phyloP scores from a whole-genome alignment of 2,888 invertebrate genomes.

The Drosophila subsilvestris region DNA sequence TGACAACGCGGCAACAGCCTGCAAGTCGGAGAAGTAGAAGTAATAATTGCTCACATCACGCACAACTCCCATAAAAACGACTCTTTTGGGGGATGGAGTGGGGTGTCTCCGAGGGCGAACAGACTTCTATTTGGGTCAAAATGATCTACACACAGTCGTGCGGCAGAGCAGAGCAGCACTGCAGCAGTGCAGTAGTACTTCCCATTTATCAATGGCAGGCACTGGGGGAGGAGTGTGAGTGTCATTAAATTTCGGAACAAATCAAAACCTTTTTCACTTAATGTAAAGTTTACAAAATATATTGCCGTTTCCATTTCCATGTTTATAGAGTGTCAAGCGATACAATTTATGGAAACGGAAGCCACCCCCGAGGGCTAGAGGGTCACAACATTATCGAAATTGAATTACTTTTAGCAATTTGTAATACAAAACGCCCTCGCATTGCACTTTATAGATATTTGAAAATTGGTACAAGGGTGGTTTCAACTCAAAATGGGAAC shows the following conservation, averaged over 20 bases:
- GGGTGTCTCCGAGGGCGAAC: constrained; percentile 9
- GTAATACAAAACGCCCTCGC: constrained; percentile 65
- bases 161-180: no score
- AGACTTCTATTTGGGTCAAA: constrained; percentile 28
- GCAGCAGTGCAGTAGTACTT: background rate
- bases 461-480: constrained; percentile 2
- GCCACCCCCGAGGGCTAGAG: constrained; percentile 8
- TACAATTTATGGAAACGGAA: constrained; percentile 43
- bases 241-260: constrained; percentile 39
- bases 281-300: constrained; percentile 42
- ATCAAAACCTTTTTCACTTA: constrained; percentile 41
- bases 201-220: constrained; percentile 11
- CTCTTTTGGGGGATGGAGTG: background rate
- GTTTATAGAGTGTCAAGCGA: constrained; percentile 54
- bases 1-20: constrained; percentile 34
- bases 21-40: constrained; percentile 26
- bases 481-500: background rate
- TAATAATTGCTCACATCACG: constrained; percentile 65
- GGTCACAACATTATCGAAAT: constrained; percentile 64
- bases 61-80: constrained; percentile 60
- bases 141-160: constrained; percentile 3
- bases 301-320: constrained; percentile 42
- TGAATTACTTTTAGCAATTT: constrained; percentile 76
- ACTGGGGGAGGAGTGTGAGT: background rate
- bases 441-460: constrained; percentile 11